Conservation (phyloP, 2,797 vertebrate species). For the Ispidina picta region DNA sequence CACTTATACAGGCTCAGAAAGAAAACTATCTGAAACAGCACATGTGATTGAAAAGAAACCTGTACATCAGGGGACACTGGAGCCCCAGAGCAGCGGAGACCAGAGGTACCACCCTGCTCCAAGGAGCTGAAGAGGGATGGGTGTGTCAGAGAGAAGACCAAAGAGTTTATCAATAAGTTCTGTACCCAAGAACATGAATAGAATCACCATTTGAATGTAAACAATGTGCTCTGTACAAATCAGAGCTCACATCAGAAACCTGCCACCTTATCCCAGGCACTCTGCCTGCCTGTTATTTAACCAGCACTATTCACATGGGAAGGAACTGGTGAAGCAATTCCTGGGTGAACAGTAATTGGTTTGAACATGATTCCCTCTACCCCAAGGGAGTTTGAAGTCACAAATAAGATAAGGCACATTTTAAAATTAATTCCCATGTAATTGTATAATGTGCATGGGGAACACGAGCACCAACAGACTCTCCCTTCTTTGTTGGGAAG, state of each 20-base stretch:
- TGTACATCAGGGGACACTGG: background rate
- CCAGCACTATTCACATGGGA: background rate
- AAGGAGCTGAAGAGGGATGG: background rate
- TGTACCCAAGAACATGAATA: background rate
- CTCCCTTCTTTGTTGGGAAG: background rate
- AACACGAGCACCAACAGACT: background rate
- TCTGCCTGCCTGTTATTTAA: background rate
- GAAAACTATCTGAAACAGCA: background rate
- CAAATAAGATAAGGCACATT: background rate
- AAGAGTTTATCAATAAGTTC: background rate
- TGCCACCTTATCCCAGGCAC: background rate
- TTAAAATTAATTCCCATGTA: constrained; percentile 12
- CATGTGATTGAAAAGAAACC: background rate
- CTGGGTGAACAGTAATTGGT: constrained; percentile 10
- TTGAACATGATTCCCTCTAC: background rate
- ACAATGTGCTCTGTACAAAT: background rate
- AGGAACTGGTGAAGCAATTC: background rate
- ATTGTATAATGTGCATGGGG: background rate
- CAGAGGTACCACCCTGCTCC: rapidly evolving
- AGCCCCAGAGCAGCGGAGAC: background rate
- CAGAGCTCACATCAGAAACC: background rate
- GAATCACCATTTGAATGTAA: background rate
- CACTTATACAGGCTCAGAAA: background rate
- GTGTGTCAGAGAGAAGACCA: background rate
- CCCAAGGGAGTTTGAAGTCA: background rate